Percentiles rank a stretch among this genome's conserved stretches.
phyloP scores from a whole-genome alignment of 2,113 vertebrate genomes.

The Ophiodon elongatus region DNA sequence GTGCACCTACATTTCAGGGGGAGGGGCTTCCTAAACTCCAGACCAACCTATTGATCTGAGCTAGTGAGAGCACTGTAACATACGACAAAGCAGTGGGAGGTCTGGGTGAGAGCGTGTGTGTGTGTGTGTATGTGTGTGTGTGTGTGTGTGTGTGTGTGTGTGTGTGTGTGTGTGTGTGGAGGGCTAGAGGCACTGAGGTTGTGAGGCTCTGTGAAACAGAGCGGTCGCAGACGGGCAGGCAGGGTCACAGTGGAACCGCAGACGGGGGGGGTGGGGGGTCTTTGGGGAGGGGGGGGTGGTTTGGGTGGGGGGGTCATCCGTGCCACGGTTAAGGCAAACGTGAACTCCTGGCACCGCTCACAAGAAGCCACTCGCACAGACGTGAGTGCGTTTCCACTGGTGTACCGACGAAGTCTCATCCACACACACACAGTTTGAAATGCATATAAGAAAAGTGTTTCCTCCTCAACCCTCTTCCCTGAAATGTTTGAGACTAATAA shows the following conservation, averaged over 20 bases:
- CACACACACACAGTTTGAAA: conserved; percentile 68
- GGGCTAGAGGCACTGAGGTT: conserved; percentile 68
- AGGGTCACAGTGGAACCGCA: conserved; percentile 63
- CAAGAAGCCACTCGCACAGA: conserved; percentile 42
- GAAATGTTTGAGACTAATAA: conserved; percentile 82
- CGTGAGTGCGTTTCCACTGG: conserved; percentile 51
- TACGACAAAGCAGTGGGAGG: neutral
- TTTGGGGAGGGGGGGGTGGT: too few species aligned
- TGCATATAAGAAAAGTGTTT: conserved; percentile 69
- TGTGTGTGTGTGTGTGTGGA: conserved; percentile 16
- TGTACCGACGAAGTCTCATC: conserved; percentile 57
- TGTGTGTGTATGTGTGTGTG: conserved; percentile 9
- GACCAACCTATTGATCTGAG: conserved; percentile 32
- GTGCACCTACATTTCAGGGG: conserved; percentile 9
- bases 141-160: conserved; percentile 22
- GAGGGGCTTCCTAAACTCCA: neutral
- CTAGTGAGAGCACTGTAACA: conserved; percentile 8
- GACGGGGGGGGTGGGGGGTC: too few species aligned
- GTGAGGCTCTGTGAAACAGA: conserved; percentile 54
- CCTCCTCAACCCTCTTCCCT: conserved; percentile 73
- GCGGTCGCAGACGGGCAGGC: conserved; percentile 27
- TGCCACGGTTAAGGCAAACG: conserved; percentile 76
- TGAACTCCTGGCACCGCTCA: conserved; percentile 62
- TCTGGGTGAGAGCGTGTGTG: conserved; percentile 17
- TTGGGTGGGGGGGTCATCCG: too few species aligned